Evolutionary conservation across 1,140 invertebrate genomes (phyloP).

Genomic region (Habropoda laboriosa): DNA sequence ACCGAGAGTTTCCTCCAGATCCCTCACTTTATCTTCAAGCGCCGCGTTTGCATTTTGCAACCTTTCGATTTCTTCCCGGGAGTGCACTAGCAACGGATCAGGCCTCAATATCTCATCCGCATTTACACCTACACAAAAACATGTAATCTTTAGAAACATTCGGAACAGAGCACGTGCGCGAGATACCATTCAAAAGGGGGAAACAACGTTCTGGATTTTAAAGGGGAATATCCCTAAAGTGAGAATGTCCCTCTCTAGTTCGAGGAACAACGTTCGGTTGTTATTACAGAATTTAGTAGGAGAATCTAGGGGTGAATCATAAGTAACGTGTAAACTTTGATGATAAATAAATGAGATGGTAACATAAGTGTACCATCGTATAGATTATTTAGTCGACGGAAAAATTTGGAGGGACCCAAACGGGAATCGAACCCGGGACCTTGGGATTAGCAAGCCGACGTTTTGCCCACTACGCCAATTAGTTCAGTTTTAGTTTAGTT

Average conservation of each 20-base stretch:
- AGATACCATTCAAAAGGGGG: background rate
- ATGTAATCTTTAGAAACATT: conserved; percentile 47
- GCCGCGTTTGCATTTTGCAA: conserved; percentile 68
- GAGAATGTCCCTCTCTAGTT: background rate
- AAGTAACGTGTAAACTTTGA: background rate
- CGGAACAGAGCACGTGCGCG: background rate
- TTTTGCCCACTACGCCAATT: too few relatives aligned
- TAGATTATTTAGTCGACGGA: too few relatives aligned
- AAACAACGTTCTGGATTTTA: conserved; percentile 18
- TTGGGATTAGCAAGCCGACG: too few relatives aligned
- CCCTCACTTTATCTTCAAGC: conserved; percentile 71
- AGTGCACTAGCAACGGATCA: conserved; percentile 73
- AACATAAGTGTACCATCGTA: too few relatives aligned
- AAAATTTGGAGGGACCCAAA: too few relatives aligned
- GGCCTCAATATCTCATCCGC: conserved; percentile 64
- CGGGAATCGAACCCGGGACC: too few relatives aligned
- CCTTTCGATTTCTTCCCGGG: conserved; percentile 71
- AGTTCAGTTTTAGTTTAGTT: too few relatives aligned
- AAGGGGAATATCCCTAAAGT: background rate
- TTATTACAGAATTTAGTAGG: background rate
- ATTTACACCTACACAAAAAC: conserved; percentile 67
- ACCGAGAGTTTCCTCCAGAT: conserved; percentile 69
- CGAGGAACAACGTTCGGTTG: background rate
- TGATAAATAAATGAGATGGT: too few relatives aligned
- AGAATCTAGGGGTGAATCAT: background rate